These are phyloP conservation scores for Casuarius casuarius DNA, from an alignment of 2,113 vertebrate genomes.

Conservation along the genomic window DNA sequence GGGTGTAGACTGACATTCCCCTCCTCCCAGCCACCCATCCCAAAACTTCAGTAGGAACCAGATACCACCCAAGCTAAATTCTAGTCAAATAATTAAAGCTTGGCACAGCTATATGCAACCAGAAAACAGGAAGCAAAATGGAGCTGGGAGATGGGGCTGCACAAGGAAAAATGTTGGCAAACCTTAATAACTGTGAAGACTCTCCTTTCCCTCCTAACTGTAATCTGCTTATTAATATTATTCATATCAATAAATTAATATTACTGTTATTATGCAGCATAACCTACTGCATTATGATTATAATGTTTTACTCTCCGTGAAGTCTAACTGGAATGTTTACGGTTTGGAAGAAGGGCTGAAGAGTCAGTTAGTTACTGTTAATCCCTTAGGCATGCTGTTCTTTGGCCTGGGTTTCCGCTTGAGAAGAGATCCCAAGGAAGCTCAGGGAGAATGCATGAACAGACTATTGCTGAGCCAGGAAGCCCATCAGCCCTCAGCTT, in stretches of 20 bases:
- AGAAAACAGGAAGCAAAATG: constrained; percentile 35
- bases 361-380: background rate
- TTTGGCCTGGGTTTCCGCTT: background rate
- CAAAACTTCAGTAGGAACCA: background rate
- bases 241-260: background rate
- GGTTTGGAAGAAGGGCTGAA: background rate
- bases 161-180: background rate
- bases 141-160: background rate
- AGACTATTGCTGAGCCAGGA: background rate
- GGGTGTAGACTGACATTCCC: background rate
- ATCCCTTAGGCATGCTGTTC: background rate
- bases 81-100: background rate
- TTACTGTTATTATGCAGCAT: background rate
- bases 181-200: background rate
- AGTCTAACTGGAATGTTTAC: background rate
- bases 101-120: background rate
- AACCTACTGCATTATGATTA: background rate
- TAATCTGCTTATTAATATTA: background rate
- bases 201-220: background rate
- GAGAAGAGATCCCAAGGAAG: background rate
- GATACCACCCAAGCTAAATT: constrained; percentile 27
- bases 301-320: background rate
- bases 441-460: background rate
- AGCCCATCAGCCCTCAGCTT: background rate
- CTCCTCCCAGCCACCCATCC: background rate